A percentile compares a stretch with the other conserved stretches of the same genome.
These are phyloP conservation scores for Scomber colias DNA, from an alignment of 2,113 vertebrate species.

Conservation along the genomic window DNA sequence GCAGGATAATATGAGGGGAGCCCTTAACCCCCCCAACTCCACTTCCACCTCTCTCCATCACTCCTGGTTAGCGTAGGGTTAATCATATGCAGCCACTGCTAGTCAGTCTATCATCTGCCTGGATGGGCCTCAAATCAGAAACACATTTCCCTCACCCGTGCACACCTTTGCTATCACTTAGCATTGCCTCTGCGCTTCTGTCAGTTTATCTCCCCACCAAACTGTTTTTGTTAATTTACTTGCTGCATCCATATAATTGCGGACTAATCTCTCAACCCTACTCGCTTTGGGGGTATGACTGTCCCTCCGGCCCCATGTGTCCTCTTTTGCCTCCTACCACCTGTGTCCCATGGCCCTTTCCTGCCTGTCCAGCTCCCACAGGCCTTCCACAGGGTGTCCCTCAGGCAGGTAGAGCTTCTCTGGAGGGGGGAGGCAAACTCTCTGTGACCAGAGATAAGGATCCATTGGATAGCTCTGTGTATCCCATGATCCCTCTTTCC, in stretches of 20 bases:
- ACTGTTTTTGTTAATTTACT: constrained; percentile 24
- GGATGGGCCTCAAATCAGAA: constrained; percentile 72
- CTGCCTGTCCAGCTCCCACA: constrained; percentile 62
- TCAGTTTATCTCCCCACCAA: constrained; percentile 17
- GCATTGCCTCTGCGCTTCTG: constrained; percentile 14
- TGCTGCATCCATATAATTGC: constrained; percentile 39
- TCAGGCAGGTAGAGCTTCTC: constrained; percentile 64
- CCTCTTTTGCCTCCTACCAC: constrained; percentile 63
- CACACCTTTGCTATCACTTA: constrained; percentile 32
- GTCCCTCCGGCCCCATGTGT: constrained; percentile 66
- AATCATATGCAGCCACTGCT: constrained; percentile 77
- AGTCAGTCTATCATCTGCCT: constrained; percentile 64
- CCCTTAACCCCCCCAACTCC: constrained; percentile 69
- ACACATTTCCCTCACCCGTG: constrained; percentile 64
- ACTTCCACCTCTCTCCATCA: constrained; percentile 61
- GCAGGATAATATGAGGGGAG: constrained; percentile 70
- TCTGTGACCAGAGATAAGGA: constrained; percentile 77
- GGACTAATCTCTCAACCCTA: constrained; percentile 39
- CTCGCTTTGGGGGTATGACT: constrained; percentile 44
- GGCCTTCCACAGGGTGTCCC: constrained; percentile 70
- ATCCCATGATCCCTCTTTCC: constrained; percentile 46
- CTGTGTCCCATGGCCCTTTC: constrained; percentile 77
- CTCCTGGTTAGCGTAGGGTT: constrained; percentile 72
- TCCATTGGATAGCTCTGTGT: constrained; percentile 54
- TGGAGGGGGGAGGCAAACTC: constrained; percentile 48